These are phyloP conservation scores for Corythornis madagascariensis DNA, from an alignment of 2,113 vertebrate species.

Conservation along the genomic window DNA sequence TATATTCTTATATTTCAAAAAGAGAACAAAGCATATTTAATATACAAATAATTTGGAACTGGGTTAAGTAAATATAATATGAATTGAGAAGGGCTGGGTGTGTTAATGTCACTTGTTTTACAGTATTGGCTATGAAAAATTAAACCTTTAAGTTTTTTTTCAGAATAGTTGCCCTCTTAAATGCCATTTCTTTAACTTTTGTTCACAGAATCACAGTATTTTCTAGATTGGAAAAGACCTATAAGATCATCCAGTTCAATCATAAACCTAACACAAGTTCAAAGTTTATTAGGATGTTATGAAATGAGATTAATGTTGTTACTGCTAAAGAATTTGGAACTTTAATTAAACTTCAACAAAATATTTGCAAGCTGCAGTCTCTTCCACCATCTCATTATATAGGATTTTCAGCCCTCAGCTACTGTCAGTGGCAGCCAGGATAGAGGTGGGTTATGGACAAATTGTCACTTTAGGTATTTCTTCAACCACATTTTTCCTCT, in stretches of 20 bases:
- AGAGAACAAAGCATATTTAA: neutral
- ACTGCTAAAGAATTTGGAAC: neutral
- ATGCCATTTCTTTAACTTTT: constrained; percentile 1
- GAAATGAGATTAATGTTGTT: neutral
- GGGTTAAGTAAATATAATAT: neutral
- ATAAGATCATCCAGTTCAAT: no score
- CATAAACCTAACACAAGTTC: no score
- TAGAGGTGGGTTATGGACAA: neutral
- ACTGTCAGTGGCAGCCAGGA: neutral
- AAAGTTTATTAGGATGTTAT: neutral
- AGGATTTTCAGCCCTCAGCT: neutral
- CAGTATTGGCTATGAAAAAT: neutral
- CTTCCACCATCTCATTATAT: neutral
- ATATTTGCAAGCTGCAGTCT: neutral
- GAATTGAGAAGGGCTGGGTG: neutral
- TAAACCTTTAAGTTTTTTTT: constrained; percentile 12
- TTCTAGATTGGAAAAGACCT: no score
- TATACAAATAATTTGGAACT: neutral
- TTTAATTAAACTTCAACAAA: neutral
- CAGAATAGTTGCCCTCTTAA: neutral
- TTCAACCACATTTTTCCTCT: neutral
- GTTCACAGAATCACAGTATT: neutral
- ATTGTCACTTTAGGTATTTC: neutral
- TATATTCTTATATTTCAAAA: neutral
- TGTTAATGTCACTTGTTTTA: neutral